Percentiles rank a stretch among this genome's conserved stretches.
phyloP scores from a whole-genome alignment of 2,888 invertebrate species.

The Cosmopolites sordidus region DNA sequence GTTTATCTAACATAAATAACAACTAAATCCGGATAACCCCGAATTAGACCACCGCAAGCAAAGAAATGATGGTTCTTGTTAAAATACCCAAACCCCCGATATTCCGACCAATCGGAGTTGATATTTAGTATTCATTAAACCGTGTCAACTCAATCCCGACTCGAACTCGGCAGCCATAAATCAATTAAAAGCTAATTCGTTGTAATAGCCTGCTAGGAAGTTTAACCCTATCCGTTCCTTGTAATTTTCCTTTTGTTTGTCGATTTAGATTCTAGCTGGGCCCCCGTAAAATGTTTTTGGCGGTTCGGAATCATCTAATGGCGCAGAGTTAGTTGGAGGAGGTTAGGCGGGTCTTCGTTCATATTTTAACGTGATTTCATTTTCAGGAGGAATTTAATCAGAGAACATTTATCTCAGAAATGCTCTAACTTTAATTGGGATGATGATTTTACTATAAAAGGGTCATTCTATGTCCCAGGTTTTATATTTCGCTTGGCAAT shows the following conservation, averaged over 20 bases:
- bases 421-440: no score
- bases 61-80: not conserved
- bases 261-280: not conserved
- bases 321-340: no score
- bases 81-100: not conserved
- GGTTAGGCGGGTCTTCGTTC: no score
- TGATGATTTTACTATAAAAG: no score
- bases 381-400: no score
- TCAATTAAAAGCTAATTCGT: slow-evolving; percentile 11
- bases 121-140: slow-evolving; percentile 17
- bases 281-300: no score
- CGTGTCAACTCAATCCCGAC: slow-evolving; percentile 8
- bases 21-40: not conserved
- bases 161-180: slow-evolving; percentile 6
- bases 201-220: slow-evolving; percentile 5
- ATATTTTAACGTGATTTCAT: no score
- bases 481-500: no score
- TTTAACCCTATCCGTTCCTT: slow-evolving; percentile 1
- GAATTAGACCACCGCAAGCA: not conserved
- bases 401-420: no score
- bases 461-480: no score
- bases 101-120: slow-evolving; percentile 1
- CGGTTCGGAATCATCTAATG: no score
- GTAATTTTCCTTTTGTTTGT: not conserved
- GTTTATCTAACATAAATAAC: not conserved